These are phyloP conservation scores for Leuctra nigra DNA, from an alignment of 2,888 invertebrate species.

Conservation along the genomic window DNA sequence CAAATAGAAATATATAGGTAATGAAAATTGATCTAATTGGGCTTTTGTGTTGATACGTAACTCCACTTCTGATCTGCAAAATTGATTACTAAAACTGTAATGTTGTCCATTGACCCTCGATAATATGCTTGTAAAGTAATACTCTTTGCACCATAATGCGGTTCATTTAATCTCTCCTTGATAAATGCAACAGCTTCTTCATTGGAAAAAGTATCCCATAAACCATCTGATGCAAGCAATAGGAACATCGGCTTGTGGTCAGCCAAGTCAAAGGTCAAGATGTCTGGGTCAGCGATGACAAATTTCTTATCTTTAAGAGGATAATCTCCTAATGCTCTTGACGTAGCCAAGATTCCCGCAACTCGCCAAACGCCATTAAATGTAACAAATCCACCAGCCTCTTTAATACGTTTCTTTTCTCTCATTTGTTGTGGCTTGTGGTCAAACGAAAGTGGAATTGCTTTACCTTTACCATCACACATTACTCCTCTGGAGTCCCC, in stretches of 20 bases:
- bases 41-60: constrained; percentile 19
- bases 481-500: constrained; percentile 95
- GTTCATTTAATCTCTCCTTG: constrained; percentile 75
- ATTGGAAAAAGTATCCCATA: constrained; percentile 95
- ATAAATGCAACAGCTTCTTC: constrained; percentile 90
- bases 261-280: constrained; percentile 80
- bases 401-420: constrained; percentile 85
- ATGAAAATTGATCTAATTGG: neutral
- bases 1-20: too few relatives aligned
- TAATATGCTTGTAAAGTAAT: constrained; percentile 85
- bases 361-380: constrained; percentile 97
- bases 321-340: constrained; percentile 91
- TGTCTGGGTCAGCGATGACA: constrained; percentile 93
- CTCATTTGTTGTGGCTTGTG: constrained; percentile 94
- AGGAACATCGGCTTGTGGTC: constrained; percentile 83
- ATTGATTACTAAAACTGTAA: constrained; percentile 71
- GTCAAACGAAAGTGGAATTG: constrained; percentile 88
- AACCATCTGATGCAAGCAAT: constrained; percentile 88
- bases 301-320: constrained; percentile 89
- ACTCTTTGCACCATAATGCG: constrained; percentile 86
- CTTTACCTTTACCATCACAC: constrained; percentile 85
- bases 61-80: constrained; percentile 26
- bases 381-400: constrained; percentile 91
- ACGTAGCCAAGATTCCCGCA: constrained; percentile 90
- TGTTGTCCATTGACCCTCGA: constrained; percentile 90